A percentile compares a stretch with the other conserved stretches of the same genome.
phyloP scores from a whole-genome alignment of 2,797 vertebrate genomes.

The Morelia viridis region DNA sequence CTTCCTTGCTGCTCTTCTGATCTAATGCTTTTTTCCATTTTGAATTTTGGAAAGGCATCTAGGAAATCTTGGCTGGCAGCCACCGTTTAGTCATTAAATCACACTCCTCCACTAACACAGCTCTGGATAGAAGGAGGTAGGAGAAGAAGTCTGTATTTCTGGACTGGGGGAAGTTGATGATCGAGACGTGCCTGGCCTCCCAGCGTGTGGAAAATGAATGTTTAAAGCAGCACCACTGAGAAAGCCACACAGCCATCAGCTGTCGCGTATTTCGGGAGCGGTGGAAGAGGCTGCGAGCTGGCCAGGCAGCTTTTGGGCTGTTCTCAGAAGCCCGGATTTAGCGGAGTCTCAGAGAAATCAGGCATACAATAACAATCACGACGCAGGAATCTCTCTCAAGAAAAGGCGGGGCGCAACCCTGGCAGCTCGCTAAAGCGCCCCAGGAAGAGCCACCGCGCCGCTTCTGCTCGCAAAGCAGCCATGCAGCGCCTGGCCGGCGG shows the following conservation, averaged over 20 bases:
- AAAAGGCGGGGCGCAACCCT: background rate
- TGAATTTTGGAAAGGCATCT: background rate
- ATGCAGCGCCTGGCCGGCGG: background rate
- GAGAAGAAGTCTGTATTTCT: background rate
- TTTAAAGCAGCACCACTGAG: background rate
- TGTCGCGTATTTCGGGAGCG: too few species aligned
- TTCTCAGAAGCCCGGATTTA: background rate
- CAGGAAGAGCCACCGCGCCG: background rate
- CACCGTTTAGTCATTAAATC: background rate
- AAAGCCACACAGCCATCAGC: background rate
- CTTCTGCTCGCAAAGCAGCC: background rate
- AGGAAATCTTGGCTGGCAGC: background rate
- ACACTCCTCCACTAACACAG: background rate
- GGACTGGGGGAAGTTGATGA: background rate
- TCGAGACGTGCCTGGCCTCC: background rate
- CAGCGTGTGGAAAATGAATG: background rate
- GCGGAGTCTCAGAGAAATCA: background rate
- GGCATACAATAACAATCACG: background rate
- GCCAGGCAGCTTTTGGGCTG: background rate
- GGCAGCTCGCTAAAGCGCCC: background rate
- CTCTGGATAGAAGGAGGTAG: background rate
- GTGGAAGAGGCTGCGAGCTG: background rate
- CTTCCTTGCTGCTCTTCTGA: background rate
- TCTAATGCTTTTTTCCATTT: background rate
- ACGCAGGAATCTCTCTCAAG: background rate